phyloP scores from a whole-genome alignment of 2,797 vertebrate species.

The Ptychadena robeensis region DNA sequence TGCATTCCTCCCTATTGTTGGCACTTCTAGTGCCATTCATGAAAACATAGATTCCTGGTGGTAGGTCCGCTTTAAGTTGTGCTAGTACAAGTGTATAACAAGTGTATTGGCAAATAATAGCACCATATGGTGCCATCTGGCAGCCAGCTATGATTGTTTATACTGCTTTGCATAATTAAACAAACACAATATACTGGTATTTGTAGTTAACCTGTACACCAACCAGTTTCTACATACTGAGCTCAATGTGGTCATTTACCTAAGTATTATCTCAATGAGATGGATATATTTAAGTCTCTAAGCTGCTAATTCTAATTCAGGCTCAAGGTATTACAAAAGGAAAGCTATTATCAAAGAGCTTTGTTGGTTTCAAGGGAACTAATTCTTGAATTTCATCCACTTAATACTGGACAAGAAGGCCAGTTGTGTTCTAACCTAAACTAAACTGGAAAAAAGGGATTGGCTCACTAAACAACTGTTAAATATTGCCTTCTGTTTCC shows the following conservation, averaged over 20 bases:
- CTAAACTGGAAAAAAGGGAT: not conserved
- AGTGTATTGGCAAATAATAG: not conserved
- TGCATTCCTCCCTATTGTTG: no score
- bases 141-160: not conserved
- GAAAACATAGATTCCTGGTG: no score
- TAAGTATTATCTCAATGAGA: constrained; percentile 23
- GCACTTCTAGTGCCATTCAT: no score
- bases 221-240: not conserved
- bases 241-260: not conserved
- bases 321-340: constrained; percentile 49
- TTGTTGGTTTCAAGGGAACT: constrained; percentile 32
- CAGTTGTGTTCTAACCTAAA: not conserved
- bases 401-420: constrained; percentile 30
- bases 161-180: not conserved
- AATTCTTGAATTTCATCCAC: constrained; percentile 39
- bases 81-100: not conserved
- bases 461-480: not conserved
- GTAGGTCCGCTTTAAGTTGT: no score
- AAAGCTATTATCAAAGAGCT: constrained; percentile 51
- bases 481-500: no score
- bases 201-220: not conserved
- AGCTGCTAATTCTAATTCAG: constrained; percentile 55
- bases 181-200: not conserved
- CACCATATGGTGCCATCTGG: not conserved
- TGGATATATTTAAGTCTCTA: constrained; percentile 42